Evolutionary conservation across 1,140 invertebrate species (phyloP).

Genomic region (Sycophaga agraensis): DNA sequence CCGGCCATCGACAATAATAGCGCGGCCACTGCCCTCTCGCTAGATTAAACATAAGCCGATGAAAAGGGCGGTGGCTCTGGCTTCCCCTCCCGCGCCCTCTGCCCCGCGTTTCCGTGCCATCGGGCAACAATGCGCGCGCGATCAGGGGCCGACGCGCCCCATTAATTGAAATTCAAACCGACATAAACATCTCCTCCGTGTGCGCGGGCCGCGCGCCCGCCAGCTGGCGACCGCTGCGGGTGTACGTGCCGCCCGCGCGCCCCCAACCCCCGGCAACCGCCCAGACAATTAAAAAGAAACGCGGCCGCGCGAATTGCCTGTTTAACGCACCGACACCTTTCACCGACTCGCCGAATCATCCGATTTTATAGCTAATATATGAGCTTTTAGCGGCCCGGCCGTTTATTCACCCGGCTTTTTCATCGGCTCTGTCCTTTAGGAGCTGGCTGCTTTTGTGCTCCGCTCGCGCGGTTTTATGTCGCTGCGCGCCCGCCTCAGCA

Average conservation of each 20-base stretch:
- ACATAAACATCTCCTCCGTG: conserved; percentile 40
- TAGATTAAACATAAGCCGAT: conserved; percentile 19
- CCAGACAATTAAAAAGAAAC: conserved; percentile 19
- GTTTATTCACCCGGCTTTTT: no score
- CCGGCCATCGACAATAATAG: conserved; percentile 12
- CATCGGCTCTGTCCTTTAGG: no score
- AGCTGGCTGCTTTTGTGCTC: no score
- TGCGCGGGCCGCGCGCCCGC: not conserved
- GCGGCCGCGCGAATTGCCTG: conserved; percentile 3
- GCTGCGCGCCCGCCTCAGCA: no score
- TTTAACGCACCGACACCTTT: conserved; percentile 10
- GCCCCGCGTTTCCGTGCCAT: conserved; percentile 1
- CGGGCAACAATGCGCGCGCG: conserved; percentile 20
- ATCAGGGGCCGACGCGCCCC: conserved; percentile 38
- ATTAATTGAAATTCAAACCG: conserved; percentile 46
- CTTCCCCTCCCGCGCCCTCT: not conserved
- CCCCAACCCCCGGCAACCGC: not conserved
- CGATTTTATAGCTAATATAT: conserved; percentile 14
- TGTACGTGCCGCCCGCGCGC: not conserved
- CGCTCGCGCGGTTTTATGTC: no score
- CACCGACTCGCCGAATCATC: not conserved
- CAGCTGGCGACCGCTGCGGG: not conserved
- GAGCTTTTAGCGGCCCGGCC: no score
- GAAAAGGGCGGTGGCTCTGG: conserved; percentile 9
- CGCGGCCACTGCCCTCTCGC: not conserved